Conservation (phyloP, 2,888 invertebrate genomes). For the Drosophila anceps region DNA sequence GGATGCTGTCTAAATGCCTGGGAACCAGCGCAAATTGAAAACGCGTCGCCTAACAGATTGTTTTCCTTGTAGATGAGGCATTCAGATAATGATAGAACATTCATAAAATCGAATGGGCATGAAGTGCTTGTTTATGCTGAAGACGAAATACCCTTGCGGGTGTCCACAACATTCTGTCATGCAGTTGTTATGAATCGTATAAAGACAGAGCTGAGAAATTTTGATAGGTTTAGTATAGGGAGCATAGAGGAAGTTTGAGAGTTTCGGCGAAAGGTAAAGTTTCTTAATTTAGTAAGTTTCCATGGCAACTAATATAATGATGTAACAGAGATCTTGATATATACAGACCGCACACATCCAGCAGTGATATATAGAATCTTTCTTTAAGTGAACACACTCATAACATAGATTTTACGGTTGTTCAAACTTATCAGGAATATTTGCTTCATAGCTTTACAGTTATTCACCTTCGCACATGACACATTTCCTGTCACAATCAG, state of each 20-base stretch:
- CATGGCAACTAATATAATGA: not conserved
- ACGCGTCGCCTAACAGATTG: conserved; percentile 34
- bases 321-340: no score
- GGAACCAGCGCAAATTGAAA: conserved; percentile 56
- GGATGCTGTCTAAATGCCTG: conserved; percentile 57
- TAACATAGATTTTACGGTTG: not conserved
- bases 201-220: no score
- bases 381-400: no score
- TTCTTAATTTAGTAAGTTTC: no score
- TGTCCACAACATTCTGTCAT: not conserved
- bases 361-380: no score
- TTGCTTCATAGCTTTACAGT: not conserved
- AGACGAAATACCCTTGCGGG: not conserved
- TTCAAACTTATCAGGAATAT: not conserved
- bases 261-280: no score
- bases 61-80: conserved; percentile 7
- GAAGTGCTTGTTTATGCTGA: not conserved
- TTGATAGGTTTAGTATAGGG: no score
- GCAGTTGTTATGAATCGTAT: no score
- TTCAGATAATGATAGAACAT: conserved; percentile 8
- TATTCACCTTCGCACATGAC: not conserved
- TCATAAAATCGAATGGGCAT: not conserved
- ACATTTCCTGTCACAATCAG: not conserved
- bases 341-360: no score
- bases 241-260: no score